phyloP scores from a whole-genome alignment of 1,140 invertebrate species.

The Apis laboriosa region DNA sequence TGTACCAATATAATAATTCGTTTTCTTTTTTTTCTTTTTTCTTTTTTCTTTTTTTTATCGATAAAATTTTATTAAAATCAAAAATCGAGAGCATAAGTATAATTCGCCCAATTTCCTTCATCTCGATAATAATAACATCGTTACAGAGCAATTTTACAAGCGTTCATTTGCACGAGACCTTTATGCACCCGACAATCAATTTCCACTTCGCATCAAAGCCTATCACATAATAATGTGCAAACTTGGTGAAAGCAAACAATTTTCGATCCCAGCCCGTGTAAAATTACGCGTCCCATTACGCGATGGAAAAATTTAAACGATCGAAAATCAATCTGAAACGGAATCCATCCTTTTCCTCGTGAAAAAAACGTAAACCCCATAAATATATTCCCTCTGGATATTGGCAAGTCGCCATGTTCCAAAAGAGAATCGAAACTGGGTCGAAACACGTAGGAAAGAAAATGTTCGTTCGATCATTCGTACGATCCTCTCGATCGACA shows the following conservation, averaged over 20 bases:
- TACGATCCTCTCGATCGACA: slow-evolving; percentile 42
- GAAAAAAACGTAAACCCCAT: slow-evolving; percentile 45
- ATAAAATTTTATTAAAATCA: too few species aligned
- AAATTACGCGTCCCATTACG: too few species aligned
- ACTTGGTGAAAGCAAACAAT: not conserved
- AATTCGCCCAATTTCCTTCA: not conserved
- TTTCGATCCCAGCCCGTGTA: not conserved
- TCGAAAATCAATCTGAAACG: too few species aligned
- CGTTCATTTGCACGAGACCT: not conserved
- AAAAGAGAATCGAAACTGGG: slow-evolving; percentile 1
- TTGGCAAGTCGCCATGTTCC: slow-evolving; percentile 39
- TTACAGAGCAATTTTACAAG: not conserved
- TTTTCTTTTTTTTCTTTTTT: not conserved
- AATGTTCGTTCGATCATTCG: slow-evolving; percentile 4
- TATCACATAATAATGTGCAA: not conserved
- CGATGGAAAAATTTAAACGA: too few species aligned
- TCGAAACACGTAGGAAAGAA: not conserved
- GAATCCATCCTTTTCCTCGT: not conserved
- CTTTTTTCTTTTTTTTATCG: not conserved
- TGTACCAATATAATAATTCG: not conserved
- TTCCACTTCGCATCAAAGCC: not conserved
- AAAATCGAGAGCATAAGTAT: not conserved
- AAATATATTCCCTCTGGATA: slow-evolving; percentile 32
- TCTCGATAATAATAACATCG: not conserved
- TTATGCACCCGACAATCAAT: not conserved